Conservation (phyloP, 1,140 invertebrate species). For the Frieseomelitta varia region DNA sequence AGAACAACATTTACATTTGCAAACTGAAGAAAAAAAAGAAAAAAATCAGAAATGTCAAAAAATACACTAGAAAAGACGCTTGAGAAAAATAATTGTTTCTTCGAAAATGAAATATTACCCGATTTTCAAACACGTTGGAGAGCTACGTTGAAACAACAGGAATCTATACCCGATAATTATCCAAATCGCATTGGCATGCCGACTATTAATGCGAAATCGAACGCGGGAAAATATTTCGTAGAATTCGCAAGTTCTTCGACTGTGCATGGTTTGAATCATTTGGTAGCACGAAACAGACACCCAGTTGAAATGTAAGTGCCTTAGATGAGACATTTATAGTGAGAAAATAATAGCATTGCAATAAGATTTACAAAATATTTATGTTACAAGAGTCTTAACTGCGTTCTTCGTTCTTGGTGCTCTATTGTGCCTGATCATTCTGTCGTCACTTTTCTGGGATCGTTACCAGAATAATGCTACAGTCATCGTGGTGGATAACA, state of each 20-base stretch:
- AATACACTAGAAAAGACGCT: neutral
- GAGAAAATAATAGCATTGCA: neutral
- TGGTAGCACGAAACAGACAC: slow-evolving; percentile 64
- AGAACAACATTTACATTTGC: neutral
- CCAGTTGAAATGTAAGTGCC: slow-evolving; percentile 56
- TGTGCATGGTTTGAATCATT: slow-evolving; percentile 68
- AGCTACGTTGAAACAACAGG: neutral
- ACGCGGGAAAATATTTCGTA: slow-evolving; percentile 56
- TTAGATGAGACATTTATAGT: no score
- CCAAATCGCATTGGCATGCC: slow-evolving; percentile 46
- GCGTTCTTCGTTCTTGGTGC: slow-evolving; percentile 42
- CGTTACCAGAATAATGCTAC: slow-evolving; percentile 57
- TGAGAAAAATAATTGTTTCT: neutral
- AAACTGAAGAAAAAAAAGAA: no score
- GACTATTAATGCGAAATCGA: slow-evolving; percentile 54
- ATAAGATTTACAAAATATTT: neutral
- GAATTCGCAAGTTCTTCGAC: slow-evolving; percentile 59
- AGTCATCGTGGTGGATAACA: slow-evolving; percentile 40
- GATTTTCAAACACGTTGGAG: slow-evolving; percentile 17
- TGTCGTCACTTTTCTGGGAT: slow-evolving; percentile 60
- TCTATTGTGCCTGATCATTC: slow-evolving; percentile 36
- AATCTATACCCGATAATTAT: neutral
- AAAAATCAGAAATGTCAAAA: neutral
- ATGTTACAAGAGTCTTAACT: slow-evolving; percentile 48
- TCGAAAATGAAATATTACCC: slow-evolving; percentile 36